Percentiles rank a stretch among this genome's conserved stretches.
Conservation (phyloP, 2,888 invertebrate species). For the Temnothorax rugatulus region DNA sequence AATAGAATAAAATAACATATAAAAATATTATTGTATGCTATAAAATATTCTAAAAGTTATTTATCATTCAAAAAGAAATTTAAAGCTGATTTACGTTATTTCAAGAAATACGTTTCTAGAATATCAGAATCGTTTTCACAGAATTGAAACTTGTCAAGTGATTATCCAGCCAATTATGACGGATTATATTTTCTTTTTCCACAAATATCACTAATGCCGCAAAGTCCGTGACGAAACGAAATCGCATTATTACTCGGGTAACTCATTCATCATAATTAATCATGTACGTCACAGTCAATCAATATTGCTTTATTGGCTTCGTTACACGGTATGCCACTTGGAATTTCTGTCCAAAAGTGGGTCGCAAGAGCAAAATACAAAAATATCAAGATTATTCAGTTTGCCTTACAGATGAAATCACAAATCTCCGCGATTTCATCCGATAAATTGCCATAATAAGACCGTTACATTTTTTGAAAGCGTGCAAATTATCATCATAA, state of each 20-base stretch:
- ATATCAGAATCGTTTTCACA: not conserved
- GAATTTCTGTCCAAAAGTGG: slow-evolving; percentile 32
- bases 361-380: not conserved
- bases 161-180: not conserved
- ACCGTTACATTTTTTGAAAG: not conserved
- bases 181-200: slow-evolving; percentile 6
- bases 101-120: not conserved
- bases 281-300: slow-evolving; percentile 55
- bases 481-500: not conserved
- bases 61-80: slow-evolving; percentile 1
- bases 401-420: not conserved
- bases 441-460: slow-evolving; percentile 3
- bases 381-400: slow-evolving; percentile 15
- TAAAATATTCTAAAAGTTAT: not conserved
- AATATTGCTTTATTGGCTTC: slow-evolving; percentile 64
- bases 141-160: not conserved
- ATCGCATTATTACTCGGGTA: not conserved
- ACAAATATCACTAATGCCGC: not conserved
- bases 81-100: not conserved
- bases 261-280: slow-evolving; percentile 68
- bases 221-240: not conserved
- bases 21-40: not conserved
- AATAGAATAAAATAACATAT: slow-evolving; percentile 7
- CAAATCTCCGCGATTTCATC: not conserved
- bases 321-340: slow-evolving; percentile 52